phyloP scores from a whole-genome alignment of 1,140 invertebrate species.

The Drosophila takahashii region DNA sequence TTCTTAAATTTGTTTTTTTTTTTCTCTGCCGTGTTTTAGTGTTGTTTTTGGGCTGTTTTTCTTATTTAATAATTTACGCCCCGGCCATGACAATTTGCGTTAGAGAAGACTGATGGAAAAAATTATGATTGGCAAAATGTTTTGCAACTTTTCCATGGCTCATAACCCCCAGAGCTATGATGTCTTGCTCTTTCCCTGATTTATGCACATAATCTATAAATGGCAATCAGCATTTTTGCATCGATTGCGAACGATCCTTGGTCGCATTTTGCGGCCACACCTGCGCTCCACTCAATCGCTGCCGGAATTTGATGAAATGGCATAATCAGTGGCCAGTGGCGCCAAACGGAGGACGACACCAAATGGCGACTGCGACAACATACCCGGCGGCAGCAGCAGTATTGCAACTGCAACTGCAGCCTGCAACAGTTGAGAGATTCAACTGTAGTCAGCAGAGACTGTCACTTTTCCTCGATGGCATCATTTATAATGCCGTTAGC shows the following conservation, averaged over 20 bases:
- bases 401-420: conserved; percentile 31
- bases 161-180: conserved; percentile 37
- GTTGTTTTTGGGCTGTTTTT: conserved; percentile 34
- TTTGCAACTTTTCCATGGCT: conserved; percentile 44
- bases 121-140: conserved; percentile 52
- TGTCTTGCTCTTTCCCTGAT: conserved; percentile 33
- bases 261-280: conserved; percentile 47
- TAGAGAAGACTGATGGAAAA: conserved; percentile 3
- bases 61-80: conserved; percentile 69
- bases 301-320: conserved; percentile 68
- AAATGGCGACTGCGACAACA: conserved; percentile 24
- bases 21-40: conserved; percentile 33
- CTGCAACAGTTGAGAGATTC: conserved; percentile 38
- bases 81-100: conserved; percentile 32
- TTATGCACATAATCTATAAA: conserved; percentile 76
- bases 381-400: conserved; percentile 15
- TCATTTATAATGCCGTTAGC: conserved; percentile 79
- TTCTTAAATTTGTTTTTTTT: conserved; percentile 61
- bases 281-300: conserved; percentile 24
- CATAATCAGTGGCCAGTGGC: conserved; percentile 50
- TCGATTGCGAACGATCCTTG: conserved; percentile 41
- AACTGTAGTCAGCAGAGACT: conserved; percentile 38
- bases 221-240: conserved; percentile 45
- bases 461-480: conserved; percentile 73
- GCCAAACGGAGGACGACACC: conserved; percentile 60